These are phyloP conservation scores for Dasysyrphus albostriatus DNA, from an alignment of 2,888 invertebrate species.

Conservation along the genomic window DNA sequence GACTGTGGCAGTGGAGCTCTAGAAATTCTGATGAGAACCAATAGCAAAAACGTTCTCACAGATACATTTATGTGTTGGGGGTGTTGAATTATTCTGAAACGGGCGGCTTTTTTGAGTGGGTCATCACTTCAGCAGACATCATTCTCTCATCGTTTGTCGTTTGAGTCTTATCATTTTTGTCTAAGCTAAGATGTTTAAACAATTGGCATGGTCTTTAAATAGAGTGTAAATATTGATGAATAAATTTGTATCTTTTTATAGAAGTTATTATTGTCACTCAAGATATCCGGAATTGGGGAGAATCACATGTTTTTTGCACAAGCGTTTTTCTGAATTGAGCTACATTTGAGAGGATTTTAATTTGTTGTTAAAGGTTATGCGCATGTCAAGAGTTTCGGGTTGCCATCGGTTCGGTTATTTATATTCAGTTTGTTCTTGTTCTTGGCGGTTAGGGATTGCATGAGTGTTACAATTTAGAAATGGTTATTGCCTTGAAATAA, in stretches of 20 bases:
- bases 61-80: conserved; percentile 35
- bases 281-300: neutral
- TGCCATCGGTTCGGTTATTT: conserved; percentile 14
- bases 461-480: conserved; percentile 3
- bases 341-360: conserved; percentile 44
- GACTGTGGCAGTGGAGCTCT: conserved; percentile 35
- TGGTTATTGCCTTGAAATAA: neutral
- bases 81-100: conserved; percentile 22
- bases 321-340: conserved; percentile 25
- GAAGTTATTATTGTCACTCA: conserved; percentile 21
- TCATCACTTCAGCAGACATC: neutral
- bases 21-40: conserved; percentile 44
- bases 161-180: conserved; percentile 23
- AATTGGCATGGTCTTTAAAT: conserved; percentile 17
- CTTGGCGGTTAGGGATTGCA: neutral
- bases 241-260: neutral
- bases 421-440: neutral
- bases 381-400: conserved; percentile 36
- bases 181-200: neutral
- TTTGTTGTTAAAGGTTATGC: conserved; percentile 10
- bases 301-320: conserved; percentile 51
- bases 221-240: conserved; percentile 13
- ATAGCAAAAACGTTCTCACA: conserved; percentile 47
- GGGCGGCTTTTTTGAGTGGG: conserved; percentile 40
- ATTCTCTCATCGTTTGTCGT: no score